phyloP scores from a whole-genome alignment of 2,113 vertebrate genomes.

The Platanista minor region DNA sequence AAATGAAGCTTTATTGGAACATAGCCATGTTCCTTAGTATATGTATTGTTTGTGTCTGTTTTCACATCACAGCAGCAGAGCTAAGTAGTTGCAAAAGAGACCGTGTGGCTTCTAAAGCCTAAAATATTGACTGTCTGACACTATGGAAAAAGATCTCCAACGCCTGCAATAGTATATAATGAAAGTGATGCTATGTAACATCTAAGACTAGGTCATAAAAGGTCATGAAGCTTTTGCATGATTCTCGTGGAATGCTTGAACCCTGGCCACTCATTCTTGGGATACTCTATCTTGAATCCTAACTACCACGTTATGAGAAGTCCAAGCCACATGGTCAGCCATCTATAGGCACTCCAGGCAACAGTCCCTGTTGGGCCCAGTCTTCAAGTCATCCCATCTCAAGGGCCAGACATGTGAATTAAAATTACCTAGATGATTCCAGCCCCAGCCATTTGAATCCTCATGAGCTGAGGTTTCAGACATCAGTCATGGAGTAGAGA shows the following conservation, averaged over 20 bases:
- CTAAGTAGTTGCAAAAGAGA: background rate
- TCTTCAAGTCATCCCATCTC: background rate
- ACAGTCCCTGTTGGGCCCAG: background rate
- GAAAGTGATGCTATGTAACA: background rate
- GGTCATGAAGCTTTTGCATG: background rate
- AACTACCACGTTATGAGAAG: too few species aligned
- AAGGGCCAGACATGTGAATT: background rate
- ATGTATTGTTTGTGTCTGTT: background rate
- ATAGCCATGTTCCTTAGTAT: too few species aligned
- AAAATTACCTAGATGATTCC: background rate
- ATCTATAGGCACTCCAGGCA: background rate
- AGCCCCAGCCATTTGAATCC: background rate
- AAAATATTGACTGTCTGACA: background rate
- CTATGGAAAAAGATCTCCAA: background rate
- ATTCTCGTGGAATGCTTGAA: too few species aligned
- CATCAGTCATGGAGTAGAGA: too few species aligned
- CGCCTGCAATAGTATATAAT: background rate
- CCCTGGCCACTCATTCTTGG: background rate
- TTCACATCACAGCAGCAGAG: background rate
- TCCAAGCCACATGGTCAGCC: too few species aligned
- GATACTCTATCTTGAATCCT: too few species aligned
- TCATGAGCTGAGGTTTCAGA: too few species aligned
- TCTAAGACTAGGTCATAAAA: background rate
- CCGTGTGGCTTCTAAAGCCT: background rate
- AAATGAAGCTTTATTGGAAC: too few species aligned